These are phyloP conservation scores for Syrphus vitripennis DNA, from an alignment of 2,888 invertebrate genomes.

Conservation along the genomic window DNA sequence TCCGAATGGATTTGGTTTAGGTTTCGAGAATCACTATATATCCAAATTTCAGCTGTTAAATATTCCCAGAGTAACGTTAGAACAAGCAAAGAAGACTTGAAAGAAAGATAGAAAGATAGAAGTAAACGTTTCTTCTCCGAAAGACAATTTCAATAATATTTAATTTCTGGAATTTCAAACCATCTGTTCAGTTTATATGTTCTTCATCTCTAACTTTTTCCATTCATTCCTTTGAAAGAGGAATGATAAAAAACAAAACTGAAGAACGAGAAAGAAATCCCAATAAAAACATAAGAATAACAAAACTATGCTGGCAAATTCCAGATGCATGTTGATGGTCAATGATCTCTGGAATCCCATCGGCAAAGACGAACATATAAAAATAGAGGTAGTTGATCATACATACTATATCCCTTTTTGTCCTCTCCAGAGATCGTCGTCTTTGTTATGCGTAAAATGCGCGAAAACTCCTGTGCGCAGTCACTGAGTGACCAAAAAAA, in stretches of 20 bases:
- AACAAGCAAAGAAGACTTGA: too few species aligned
- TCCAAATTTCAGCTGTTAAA: too few species aligned
- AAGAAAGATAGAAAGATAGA: too few species aligned
- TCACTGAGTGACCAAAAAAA: slow-evolving; percentile 39
- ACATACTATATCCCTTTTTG: not conserved
- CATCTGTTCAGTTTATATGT: not conserved
- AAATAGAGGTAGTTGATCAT: slow-evolving; percentile 1
- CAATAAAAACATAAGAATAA: not conserved
- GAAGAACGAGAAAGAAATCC: not conserved
- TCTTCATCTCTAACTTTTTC: not conserved
- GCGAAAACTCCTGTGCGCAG: slow-evolving; percentile 26
- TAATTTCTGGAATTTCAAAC: not conserved
- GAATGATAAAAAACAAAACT: not conserved
- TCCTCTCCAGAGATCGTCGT: slow-evolving; percentile 19
- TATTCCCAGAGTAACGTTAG: too few species aligned
- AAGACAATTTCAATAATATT: not conserved
- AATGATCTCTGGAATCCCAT: slow-evolving; percentile 38
- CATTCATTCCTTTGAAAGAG: not conserved
- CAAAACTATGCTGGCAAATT: slow-evolving; percentile 25
- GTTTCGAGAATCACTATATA: too few species aligned
- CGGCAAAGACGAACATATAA: not conserved
- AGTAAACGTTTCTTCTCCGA: not conserved
- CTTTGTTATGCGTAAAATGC: slow-evolving; percentile 38
- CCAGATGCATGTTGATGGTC: slow-evolving; percentile 50
- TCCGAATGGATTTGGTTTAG: too few species aligned